Percentiles rank a stretch among this genome's conserved stretches.
These are phyloP conservation scores for Pemphredon lugubris DNA, from an alignment of 2,888 invertebrate species.

Conservation along the genomic window DNA sequence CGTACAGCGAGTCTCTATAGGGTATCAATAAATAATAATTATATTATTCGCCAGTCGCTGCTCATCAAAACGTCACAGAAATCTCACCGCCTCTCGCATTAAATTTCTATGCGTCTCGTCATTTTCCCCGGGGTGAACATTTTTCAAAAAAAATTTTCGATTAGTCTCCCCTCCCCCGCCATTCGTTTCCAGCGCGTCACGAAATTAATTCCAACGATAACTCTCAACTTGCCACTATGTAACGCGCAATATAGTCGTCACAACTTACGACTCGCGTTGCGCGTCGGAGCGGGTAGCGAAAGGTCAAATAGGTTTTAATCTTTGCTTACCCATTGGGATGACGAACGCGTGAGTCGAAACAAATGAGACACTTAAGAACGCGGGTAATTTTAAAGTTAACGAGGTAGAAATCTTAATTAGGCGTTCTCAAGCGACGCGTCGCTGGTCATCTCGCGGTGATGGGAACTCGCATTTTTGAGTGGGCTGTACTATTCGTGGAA, in stretches of 20 bases:
- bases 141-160: too few relatives aligned
- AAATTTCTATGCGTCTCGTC: too few relatives aligned
- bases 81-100: too few relatives aligned
- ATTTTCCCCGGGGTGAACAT: too few relatives aligned
- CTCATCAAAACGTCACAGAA: too few relatives aligned
- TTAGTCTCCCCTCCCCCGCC: too few relatives aligned
- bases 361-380: conserved; percentile 18
- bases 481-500: conserved; percentile 69
- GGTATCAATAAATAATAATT: too few relatives aligned
- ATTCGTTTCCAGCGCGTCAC: too few relatives aligned
- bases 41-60: too few relatives aligned
- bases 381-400: conserved; percentile 17
- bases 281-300: background rate
- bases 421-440: conserved; percentile 21
- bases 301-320: conserved; percentile 8
- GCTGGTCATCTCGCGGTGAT: conserved; percentile 1
- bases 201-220: too few relatives aligned
- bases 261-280: conserved; percentile 10
- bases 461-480: conserved; percentile 51
- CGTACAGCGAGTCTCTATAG: too few relatives aligned
- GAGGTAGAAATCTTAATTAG: conserved; percentile 38
- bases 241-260: background rate
- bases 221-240: background rate
- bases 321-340: background rate
- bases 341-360: conserved; percentile 10